Base-by-base conservation (phyloP, 2,888 invertebrate species). In the Idaea biselata region DNA sequence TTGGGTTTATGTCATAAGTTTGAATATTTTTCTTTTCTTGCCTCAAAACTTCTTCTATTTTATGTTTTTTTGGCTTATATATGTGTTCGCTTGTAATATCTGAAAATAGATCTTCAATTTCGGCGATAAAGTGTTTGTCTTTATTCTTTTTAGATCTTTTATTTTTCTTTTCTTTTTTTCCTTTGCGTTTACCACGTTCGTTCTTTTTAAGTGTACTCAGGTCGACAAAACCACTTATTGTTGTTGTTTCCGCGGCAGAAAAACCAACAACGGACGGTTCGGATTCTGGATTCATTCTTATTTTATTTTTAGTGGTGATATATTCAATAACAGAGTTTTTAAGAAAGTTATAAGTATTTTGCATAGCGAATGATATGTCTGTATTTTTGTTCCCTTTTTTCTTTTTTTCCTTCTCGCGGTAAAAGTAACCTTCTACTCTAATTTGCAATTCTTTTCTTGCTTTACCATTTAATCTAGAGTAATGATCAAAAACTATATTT, bases 401-500 rank as follows among this genome's bases (percentile, higher is more conserved):
- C 5, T 25, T 25, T 5, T 25, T 7, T 14, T 14, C 44, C 3
- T 44, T 44, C 7, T 11, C 14, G 44, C 14, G 44, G 11, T 44
- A 14, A 8, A 8, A 44, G 14, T 14, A 44, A 44, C 14, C 16
- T 62, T 74, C 72, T 2, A 79, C 55, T 61, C 64, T 76, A 0
- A 60, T 11, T 60, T 73, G 79, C 1, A 81, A 66, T 33, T 77
- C 74, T 61, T 58, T 64, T 53, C 75, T 76, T 1, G 74, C 77
- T 0, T 78, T 68, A 0, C 25, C 16, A 11, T 74, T 73, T 0
- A 86, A 67, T n/a, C 69, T 65, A 0, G 78, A 73, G 62, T 79
- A 83, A 63, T 82, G 78, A 65, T 87, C 79, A 58, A 82, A 80
- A 0, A 88, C 18, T 0, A 82, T 17, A n/a, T 64, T 66, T n/a